Conservation (phyloP, 2,888 invertebrate species). For the Tiphia femorata region DNA sequence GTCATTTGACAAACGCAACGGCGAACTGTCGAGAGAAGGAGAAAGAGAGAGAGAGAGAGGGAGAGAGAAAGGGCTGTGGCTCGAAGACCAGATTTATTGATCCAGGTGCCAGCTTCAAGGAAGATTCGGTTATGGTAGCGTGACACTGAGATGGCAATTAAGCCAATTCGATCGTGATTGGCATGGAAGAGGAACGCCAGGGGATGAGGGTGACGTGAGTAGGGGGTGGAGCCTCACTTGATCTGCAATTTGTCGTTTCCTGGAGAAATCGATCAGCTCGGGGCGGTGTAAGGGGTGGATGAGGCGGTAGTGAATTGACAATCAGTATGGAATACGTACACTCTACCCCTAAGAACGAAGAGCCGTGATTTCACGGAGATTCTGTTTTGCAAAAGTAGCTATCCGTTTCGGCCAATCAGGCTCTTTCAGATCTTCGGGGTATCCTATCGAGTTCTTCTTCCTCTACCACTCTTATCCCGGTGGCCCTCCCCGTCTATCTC, state of each 20-base stretch:
- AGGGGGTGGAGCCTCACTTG: neutral
- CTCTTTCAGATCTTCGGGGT: conserved; percentile 31
- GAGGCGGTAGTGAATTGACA: conserved; percentile 14
- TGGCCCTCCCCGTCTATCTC: conserved; percentile 1
- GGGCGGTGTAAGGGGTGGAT: too few species aligned
- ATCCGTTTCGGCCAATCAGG: conserved; percentile 40
- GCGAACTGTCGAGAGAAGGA: too few species aligned
- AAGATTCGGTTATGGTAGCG: too few species aligned
- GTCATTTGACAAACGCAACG: too few species aligned
- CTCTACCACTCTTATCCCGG: conserved; percentile 3
- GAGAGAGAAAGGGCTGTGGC: too few species aligned
- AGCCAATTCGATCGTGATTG: conserved; percentile 13
- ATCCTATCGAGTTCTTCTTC: conserved; percentile 25
- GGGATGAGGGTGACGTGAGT: neutral
- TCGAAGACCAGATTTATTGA: too few species aligned
- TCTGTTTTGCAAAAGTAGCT: conserved; percentile 33
- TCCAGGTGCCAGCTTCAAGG: too few species aligned
- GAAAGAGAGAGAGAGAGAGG: too few species aligned
- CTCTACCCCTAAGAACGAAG: too few species aligned
- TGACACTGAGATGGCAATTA: too few species aligned
- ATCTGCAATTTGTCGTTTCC: conserved; percentile 13
- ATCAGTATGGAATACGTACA: conserved; percentile 17
- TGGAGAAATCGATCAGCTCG: conserved; percentile 1
- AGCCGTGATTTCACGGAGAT: conserved; percentile 35
- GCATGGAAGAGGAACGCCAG: conserved; percentile 9